Base-by-base conservation (phyloP, 1,140 invertebrate species). In the Lordiphosa clarofinis region DNA sequence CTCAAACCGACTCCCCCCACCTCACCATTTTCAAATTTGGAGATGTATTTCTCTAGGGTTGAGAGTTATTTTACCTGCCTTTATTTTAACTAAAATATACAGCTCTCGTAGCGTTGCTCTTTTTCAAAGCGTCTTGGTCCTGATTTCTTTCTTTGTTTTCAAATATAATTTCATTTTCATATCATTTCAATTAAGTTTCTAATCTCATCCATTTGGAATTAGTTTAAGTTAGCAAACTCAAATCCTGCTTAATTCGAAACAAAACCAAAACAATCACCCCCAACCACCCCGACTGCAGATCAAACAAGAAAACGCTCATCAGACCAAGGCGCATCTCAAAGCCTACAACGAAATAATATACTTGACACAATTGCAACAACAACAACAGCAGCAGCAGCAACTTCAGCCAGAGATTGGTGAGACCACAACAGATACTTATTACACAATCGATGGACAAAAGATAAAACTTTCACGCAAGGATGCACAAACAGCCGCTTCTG, bases 281-380 rank as follows among this genome's bases (percentile, higher is more conserved):
- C 56, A 58, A 60, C 68, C 31, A 52, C 52, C 44, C 47, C 61
- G 63, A 57, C 42, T 71, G 86, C 81, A 86, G 81, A 88, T 88
- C 64, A 88, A 88, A 67, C 86, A 88, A 78, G 86, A 88, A 86
- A 88, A 79, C 54, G 50, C 54, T 38, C 72, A 72, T 42, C 65
- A 73, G 60, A 63, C 75, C 42, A 81, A 81, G 56, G 68, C 74
- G 56, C 86, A 87, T 72, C 62, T 87, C 35, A 86, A 88, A 74
- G 74, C 66, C 47, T 88, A 88, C 71, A 88, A 87, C 81, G 87
- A 88, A 50, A 50, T 87, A 58, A 72, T 88, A 52, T 87, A 88
- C 67, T 71, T 87, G 62, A 88, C 79, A 43, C 76, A 88, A 69
- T 69, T 86, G 68, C 84, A 87, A 67, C 82, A 87, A 70, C 76